Conservation (phyloP, 2,113 vertebrate genomes). For the Hirundichthys speculiger region DNA sequence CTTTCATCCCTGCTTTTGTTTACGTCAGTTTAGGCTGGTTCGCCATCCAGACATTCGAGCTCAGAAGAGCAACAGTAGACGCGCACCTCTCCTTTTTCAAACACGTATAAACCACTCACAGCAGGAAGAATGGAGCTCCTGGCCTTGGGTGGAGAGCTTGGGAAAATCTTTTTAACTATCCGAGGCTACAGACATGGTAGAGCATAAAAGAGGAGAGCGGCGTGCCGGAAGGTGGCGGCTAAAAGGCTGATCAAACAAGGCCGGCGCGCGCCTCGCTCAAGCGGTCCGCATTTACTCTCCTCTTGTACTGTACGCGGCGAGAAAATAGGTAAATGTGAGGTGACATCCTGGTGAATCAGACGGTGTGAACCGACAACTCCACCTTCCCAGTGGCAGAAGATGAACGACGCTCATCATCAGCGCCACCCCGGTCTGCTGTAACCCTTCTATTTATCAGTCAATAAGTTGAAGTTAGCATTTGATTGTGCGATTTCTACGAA, state of each 20-base stretch:
- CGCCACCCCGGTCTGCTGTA: too few relatives aligned
- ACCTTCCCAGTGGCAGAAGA: neutral
- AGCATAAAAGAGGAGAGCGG: slow-evolving; percentile 53
- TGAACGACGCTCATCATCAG: neutral
- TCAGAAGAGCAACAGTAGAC: slow-evolving; percentile 5
- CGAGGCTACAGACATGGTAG: slow-evolving; percentile 44
- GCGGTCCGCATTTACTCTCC: slow-evolving; percentile 26
- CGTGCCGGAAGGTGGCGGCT: slow-evolving; percentile 4
- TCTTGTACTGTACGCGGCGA: neutral
- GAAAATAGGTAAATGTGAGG: slow-evolving; percentile 18
- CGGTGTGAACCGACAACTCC: neutral
- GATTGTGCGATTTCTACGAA: neutral
- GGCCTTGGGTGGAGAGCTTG: slow-evolving; percentile 45
- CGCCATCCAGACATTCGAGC: slow-evolving; percentile 10
- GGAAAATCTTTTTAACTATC: slow-evolving; percentile 50
- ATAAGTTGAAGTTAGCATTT: neutral
- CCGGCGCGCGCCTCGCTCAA: slow-evolving; percentile 13
- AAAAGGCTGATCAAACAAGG: slow-evolving; percentile 64
- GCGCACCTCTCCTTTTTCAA: slow-evolving; percentile 18
- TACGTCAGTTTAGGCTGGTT: slow-evolving; percentile 24
- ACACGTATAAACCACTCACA: slow-evolving; percentile 21
- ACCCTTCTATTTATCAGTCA: neutral
- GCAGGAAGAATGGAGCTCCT: slow-evolving; percentile 25
- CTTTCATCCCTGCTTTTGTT: slow-evolving; percentile 48
- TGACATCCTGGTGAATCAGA: slow-evolving; percentile 1